A percentile compares a stretch with the other conserved stretches of the same genome.
These are phyloP conservation scores for Entomyzon cyanotis DNA, from an alignment of 2,113 vertebrate species.

Conservation along the genomic window DNA sequence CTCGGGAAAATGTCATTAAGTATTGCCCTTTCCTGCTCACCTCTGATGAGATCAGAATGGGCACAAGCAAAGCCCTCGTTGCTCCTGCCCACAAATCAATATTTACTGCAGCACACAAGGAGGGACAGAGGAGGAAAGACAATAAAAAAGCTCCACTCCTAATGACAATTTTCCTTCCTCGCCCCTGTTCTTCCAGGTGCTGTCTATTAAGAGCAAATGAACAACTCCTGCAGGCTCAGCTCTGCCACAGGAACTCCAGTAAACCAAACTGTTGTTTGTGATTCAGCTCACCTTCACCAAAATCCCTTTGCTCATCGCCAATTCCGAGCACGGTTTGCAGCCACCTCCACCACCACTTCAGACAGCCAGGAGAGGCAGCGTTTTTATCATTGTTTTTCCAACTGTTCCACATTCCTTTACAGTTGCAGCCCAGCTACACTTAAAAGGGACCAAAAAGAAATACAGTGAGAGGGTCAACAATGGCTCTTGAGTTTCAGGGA, in stretches of 20 bases:
- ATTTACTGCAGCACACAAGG: background rate
- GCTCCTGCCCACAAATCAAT: conserved; percentile 25
- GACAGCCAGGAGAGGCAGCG: background rate
- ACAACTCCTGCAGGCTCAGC: too few relatives aligned
- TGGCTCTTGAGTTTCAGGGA: background rate
- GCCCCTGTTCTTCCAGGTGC: background rate
- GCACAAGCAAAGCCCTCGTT: background rate
- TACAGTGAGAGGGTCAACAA: background rate
- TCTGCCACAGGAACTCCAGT: background rate
- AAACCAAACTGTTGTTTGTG: background rate
- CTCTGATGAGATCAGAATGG: background rate
- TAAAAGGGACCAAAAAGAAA: background rate
- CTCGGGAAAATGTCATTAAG: background rate
- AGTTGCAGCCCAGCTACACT: background rate
- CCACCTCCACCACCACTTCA: conserved; percentile 3
- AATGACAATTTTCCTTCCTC: background rate
- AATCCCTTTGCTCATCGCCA: background rate
- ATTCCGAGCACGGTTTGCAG: background rate
- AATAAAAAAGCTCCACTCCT: fast-evolving
- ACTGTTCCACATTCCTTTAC: background rate
- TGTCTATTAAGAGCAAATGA: background rate
- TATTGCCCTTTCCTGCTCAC: background rate
- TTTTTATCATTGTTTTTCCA: background rate
- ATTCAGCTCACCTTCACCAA: background rate
- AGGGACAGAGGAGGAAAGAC: background rate